Percentiles rank a stretch among this genome's conserved stretches.
phyloP scores from a whole-genome alignment of 2,797 vertebrate genomes.

The Meriones psammophilus region DNA sequence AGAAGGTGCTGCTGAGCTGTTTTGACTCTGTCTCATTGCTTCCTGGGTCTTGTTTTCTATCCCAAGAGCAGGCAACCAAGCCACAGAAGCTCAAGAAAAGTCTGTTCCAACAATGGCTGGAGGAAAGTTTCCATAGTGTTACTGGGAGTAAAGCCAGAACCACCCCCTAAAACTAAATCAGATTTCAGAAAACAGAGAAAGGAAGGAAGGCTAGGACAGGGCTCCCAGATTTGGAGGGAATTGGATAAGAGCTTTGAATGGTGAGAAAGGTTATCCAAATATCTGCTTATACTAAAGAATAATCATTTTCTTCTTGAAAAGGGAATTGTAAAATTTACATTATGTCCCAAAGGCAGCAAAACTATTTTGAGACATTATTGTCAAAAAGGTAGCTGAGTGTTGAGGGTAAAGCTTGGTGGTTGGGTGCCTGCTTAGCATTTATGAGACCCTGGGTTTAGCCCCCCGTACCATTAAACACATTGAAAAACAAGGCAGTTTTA shows the following conservation, averaged over 20 bases:
- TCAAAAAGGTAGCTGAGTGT: neutral
- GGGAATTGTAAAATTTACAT: slow-evolving; percentile 4
- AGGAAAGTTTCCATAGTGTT: neutral
- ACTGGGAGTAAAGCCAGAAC: neutral
- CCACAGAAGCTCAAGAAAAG: neutral
- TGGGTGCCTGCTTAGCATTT: neutral
- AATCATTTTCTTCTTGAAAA: slow-evolving; percentile 9
- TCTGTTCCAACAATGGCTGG: neutral
- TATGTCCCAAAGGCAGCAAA: neutral
- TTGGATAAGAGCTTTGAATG: neutral
- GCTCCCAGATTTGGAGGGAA: neutral
- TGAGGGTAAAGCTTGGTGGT: neutral
- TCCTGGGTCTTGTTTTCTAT: rapidly evolving
- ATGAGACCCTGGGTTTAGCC: neutral
- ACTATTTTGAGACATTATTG: neutral
- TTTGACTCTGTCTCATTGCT: rapidly evolving
- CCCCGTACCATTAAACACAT: neutral
- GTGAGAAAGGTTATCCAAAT: neutral
- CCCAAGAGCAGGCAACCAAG: neutral
- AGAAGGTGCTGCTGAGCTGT: neutral
- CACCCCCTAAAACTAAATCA: slow-evolving; percentile 10
- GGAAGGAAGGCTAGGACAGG: neutral
- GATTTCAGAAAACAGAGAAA: slow-evolving; percentile 28
- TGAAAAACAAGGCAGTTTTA: neutral
- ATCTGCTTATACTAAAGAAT: neutral